Conservation (phyloP, 1,140 invertebrate species). For the Scaptodrosophila lebanonensis region DNA sequence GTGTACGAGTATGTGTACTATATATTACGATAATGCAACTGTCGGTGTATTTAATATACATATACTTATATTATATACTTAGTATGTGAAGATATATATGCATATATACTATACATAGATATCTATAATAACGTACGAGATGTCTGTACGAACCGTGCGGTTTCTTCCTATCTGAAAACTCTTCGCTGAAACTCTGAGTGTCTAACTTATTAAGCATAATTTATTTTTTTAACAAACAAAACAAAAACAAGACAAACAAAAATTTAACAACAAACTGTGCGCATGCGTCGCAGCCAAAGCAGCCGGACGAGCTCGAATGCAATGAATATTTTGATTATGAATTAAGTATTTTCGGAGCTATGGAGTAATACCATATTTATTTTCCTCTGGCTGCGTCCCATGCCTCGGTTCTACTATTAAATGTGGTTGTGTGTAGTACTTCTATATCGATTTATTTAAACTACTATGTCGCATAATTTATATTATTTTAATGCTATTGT, state of each 20-base stretch:
- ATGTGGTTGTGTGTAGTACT: slow-evolving; percentile 74
- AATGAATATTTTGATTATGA: too few species aligned
- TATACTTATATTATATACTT: slow-evolving; percentile 1
- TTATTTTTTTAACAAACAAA: slow-evolving; percentile 28
- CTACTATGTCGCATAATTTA: too few species aligned
- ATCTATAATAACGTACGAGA: too few species aligned
- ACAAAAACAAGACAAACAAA: background rate
- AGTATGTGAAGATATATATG: slow-evolving; percentile 4
- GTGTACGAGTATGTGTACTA: slow-evolving; percentile 33
- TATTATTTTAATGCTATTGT: slow-evolving; percentile 31
- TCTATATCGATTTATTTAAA: slow-evolving; percentile 40
- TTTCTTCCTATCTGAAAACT: slow-evolving; percentile 68
- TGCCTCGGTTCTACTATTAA: slow-evolving; percentile 62
- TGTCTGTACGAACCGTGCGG: slow-evolving; percentile 47
- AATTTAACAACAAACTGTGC: too few species aligned
- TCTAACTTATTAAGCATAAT: slow-evolving; percentile 52
- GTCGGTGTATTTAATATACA: slow-evolving; percentile 30
- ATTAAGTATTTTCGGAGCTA: too few species aligned
- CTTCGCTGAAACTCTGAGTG: slow-evolving; percentile 69
- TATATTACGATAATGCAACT: slow-evolving; percentile 40
- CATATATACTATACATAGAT: slow-evolving; percentile 6
- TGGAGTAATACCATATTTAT: too few species aligned
- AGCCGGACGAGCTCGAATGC: too few species aligned
- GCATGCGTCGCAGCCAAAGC: too few species aligned
- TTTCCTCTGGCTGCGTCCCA: background rate